A percentile compares a stretch with the other conserved stretches of the same genome.
Evolutionary conservation across 2,797 vertebrate species (phyloP).

Genomic region (Peromyscus aztecus): DNA sequence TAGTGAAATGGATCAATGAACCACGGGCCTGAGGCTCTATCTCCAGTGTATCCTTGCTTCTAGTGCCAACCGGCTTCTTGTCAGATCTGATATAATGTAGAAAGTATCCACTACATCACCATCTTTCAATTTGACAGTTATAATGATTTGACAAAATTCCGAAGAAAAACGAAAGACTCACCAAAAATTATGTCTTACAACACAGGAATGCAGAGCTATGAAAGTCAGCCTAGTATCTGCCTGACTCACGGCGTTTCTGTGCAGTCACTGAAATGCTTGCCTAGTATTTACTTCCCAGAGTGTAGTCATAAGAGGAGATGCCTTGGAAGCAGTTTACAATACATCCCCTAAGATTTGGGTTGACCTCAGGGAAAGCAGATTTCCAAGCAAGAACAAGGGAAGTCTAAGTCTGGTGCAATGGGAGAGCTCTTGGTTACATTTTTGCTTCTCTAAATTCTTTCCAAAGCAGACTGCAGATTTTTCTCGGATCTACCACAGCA

Average conservation of each 20-base stretch:
- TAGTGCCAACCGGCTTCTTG: background rate
- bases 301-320: background rate
- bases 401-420: background rate
- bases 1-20: background rate
- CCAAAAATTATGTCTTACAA: conserved; percentile 2
- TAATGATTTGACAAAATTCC: background rate
- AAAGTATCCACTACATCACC: background rate
- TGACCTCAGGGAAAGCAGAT: conserved; percentile 32
- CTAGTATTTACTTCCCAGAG: background rate
- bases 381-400: conserved; percentile 36
- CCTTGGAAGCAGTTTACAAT: conserved; percentile 16
- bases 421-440: background rate
- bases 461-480: conserved; percentile 22
- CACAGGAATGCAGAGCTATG: background rate
- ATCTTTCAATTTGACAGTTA: background rate
- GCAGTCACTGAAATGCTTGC: background rate
- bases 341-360: conserved; percentile 23
- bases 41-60: background rate
- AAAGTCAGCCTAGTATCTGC: background rate
- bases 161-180: background rate
- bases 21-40: background rate
- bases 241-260: background rate
- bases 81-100: background rate
- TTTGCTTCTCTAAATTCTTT: conserved; percentile 63
- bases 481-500: background rate